A percentile compares a stretch with the other conserved stretches of the same genome.
These are phyloP conservation scores for Pseudomugil tenellus DNA, from an alignment of 2,797 vertebrate genomes.

Conservation along the genomic window DNA sequence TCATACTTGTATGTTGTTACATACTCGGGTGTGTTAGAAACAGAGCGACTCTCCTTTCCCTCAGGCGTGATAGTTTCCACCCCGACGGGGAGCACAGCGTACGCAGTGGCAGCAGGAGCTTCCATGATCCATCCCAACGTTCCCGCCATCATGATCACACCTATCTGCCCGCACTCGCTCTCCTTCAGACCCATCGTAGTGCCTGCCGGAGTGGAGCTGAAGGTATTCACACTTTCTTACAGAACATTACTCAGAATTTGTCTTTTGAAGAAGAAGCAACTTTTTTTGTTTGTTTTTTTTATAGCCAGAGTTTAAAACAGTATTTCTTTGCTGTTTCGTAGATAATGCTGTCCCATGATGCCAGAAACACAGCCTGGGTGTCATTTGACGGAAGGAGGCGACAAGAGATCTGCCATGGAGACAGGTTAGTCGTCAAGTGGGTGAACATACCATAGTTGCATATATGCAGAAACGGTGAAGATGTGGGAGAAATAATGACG, in stretches of 20 bases:
- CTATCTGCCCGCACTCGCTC: constrained; percentile 87
- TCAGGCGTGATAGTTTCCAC: constrained; percentile 87
- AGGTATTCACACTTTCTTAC: constrained; percentile 52
- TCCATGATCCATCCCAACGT: constrained; percentile 90
- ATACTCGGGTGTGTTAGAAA: background rate
- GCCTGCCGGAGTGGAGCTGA: constrained; percentile 86
- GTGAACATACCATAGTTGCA: background rate
- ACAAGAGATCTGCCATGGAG: constrained; percentile 86
- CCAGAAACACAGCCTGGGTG: constrained; percentile 87
- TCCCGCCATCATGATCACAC: constrained; percentile 88
- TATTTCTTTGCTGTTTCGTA: constrained; percentile 23
- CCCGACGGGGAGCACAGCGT: constrained; percentile 86
- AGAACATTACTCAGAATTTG: background rate
- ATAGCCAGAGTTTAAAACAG: background rate
- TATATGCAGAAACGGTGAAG: background rate
- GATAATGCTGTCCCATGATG: constrained; percentile 84
- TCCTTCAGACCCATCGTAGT: constrained; percentile 88
- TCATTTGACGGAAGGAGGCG: constrained; percentile 86
- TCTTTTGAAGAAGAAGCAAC: background rate
- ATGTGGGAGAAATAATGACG: background rate
- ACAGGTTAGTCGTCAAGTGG: constrained; percentile 73
- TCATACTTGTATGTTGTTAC: background rate
- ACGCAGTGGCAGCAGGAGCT: constrained; percentile 85
- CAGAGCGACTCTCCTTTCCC: constrained; percentile 8
- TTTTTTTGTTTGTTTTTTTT: background rate